A percentile compares a stretch with the other conserved stretches of the same genome.
Evolutionary conservation across 1,140 invertebrate species (phyloP).

Genomic region (Drosophila pseudoananassae): DNA sequence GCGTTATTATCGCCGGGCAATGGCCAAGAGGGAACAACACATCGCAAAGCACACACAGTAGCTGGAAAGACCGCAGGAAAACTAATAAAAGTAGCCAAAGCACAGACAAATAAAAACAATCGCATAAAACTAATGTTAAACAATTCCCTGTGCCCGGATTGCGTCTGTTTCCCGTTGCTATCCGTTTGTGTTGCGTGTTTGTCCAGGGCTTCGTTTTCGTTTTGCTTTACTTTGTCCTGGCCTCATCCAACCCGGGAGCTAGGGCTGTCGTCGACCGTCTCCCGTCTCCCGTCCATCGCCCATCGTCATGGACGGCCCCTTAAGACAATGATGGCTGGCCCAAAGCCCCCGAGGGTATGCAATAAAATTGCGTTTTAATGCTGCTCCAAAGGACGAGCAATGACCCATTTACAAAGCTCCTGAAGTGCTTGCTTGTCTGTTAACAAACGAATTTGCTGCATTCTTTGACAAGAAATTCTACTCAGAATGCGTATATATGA

Average conservation of each 20-base stretch:
- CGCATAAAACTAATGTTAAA: conserved; percentile 77
- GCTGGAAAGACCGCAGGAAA: conserved; percentile 22
- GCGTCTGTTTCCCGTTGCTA: conserved; percentile 1
- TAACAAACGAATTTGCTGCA: not conserved
- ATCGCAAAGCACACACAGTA: conserved; percentile 4
- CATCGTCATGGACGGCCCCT: conserved; percentile 53
- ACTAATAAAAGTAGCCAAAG: conserved; percentile 70
- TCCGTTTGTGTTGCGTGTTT: conserved; percentile 12
- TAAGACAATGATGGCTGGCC: conserved; percentile 71
- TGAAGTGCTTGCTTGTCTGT: conserved; percentile 23
- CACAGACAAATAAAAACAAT: conserved; percentile 61
- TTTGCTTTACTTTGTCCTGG: conserved; percentile 12
- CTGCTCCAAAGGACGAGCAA: conserved; percentile 55
- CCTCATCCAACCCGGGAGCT: conserved; percentile 7
- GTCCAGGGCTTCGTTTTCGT: conserved; percentile 14
- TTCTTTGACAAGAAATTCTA: not conserved
- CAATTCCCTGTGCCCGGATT: conserved; percentile 27
- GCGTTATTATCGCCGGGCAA: conserved; percentile 68
- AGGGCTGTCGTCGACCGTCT: conserved; percentile 56
- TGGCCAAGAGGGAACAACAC: conserved; percentile 40
- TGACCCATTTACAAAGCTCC: conserved; percentile 27
- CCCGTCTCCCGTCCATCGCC: not conserved
- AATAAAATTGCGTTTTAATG: conserved; percentile 82
- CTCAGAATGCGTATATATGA: not conserved
- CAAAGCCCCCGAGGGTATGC: conserved; percentile 67